These are phyloP conservation scores for Glaucopsyche alexis DNA, from an alignment of 2,888 invertebrate species.

Conservation along the genomic window DNA sequence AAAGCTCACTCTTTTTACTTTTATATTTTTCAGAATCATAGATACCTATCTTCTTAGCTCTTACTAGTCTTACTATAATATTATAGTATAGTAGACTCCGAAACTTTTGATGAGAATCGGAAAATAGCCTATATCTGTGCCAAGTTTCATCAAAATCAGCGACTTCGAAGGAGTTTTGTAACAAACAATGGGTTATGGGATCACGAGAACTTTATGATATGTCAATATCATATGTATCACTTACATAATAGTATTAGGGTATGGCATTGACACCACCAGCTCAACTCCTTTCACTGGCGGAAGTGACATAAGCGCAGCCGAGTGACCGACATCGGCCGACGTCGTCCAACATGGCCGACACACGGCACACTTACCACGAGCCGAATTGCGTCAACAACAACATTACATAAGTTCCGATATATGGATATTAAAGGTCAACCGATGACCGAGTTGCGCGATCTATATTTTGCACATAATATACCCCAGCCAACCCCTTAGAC, in stretches of 20 bases:
- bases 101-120: no score
- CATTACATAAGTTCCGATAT: conserved; percentile 19
- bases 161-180: no score
- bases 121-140: no score
- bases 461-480: neutral
- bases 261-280: conserved; percentile 31
- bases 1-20: no score
- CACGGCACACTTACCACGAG: conserved; percentile 73
- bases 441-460: neutral
- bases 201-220: no score
- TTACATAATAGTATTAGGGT: conserved; percentile 15
- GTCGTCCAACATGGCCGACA: neutral
- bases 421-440: conserved; percentile 13
- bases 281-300: conserved; percentile 57
- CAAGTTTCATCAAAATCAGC: no score
- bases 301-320: conserved; percentile 49
- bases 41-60: no score
- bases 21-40: no score
- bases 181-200: no score
- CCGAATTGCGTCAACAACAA: conserved; percentile 66
- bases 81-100: no score
- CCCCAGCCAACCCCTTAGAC: no score
- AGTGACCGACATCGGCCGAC: conserved; percentile 17
- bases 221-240: conserved; percentile 19
- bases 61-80: no score